Conservation (phyloP, 1,140 invertebrate species). For the Drosophila punjabiensis region DNA sequence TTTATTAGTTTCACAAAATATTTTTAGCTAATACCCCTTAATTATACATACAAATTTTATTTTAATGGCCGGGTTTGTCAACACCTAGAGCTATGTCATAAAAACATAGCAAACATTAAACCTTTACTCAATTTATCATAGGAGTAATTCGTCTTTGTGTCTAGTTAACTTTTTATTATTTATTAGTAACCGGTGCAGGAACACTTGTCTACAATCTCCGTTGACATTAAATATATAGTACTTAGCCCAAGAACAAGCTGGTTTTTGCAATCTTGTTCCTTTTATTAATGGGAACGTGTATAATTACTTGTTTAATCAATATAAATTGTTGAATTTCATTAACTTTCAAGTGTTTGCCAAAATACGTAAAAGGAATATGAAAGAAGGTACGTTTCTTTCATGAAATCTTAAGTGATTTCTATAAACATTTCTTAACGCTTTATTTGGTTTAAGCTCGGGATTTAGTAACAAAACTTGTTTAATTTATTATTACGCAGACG, state of each 20-base stretch:
- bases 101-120: constrained; percentile 11
- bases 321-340: background rate
- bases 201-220: background rate
- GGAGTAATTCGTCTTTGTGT: constrained; percentile 4
- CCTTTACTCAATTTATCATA: background rate
- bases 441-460: background rate
- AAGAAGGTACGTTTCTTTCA: background rate
- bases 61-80: constrained; percentile 3
- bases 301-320: background rate
- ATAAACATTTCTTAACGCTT: background rate
- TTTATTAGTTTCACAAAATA: background rate
- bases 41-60: background rate
- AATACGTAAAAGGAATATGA: background rate
- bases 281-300: background rate
- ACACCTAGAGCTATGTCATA: background rate
- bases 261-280: background rate
- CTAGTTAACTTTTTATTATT: background rate
- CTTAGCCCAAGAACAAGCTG: background rate
- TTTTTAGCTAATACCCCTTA: background rate
- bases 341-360: background rate
- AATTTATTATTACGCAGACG: background rate
- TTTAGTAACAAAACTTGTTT: background rate
- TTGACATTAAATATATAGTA: constrained; percentile 3
- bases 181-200: constrained; percentile 2
- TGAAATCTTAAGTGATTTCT: background rate